Base-by-base conservation (phyloP, 2,113 vertebrate genomes). In the Psilopsiagon aurifrons region DNA sequence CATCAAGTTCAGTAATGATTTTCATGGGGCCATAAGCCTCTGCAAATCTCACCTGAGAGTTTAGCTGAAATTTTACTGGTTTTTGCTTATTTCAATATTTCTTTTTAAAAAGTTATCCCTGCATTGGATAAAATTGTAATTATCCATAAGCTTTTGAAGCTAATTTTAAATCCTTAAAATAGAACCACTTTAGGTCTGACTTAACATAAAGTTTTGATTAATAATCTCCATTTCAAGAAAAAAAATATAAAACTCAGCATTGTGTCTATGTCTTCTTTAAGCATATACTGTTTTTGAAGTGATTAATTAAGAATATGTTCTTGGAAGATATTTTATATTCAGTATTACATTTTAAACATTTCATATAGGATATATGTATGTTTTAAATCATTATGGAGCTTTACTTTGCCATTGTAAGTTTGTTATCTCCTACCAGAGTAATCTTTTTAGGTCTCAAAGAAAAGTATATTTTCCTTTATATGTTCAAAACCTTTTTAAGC, bases 81-180 rank as follows among this genome's bases (percentile, higher is more conserved):
- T 83, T 95, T 91, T 85, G 35, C 29, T 19, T 66, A 59, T 94
- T 95, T 91, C 71, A 77, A 35, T 84, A 87, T 86, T 88, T 95
- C 39, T 70, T 89, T 69, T 86, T 90, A 95, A 94, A 25, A 96
- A 95, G 84, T 96, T 94, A 92, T 86, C 41, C 20, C 41, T 88
- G n/a, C 60, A 77, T 77, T 92, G 83, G 35, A 66, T 95, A 90
- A 92, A 97, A 93, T 79, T 64, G 37, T 64, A 93, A 94, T 96
- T 95, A 95, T 86, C 43, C 17, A 22, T 88, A 93, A 94, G 95
- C 69, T 92, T 97, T 94, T 70, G 29, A 93, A 84, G 35, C 31
- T 95, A 94, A 97, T 90, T 59, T 96, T 89, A 95, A 75, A 54
- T 83, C 19, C 83, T 94, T 96, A 89, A 97, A 97, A 96, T 95